Percentiles rank a stretch among this genome's conserved stretches.
phyloP scores from a whole-genome alignment of 2,888 invertebrate genomes.

The Erannis defoliaria region DNA sequence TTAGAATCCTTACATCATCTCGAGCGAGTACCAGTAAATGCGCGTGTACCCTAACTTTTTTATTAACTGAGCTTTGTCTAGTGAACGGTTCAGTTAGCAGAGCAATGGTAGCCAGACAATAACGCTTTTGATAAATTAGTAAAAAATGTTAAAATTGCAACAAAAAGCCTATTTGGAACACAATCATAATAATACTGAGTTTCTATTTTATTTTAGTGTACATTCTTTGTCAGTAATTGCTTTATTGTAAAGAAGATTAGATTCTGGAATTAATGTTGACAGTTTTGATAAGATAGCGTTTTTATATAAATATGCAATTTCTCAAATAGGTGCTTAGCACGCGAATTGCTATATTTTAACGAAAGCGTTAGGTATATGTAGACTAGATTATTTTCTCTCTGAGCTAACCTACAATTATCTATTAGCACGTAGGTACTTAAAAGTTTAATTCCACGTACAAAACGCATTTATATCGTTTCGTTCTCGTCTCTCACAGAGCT shows the following conservation, averaged over 20 bases:
- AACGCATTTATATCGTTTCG: slow-evolving; percentile 20
- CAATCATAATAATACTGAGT: slow-evolving; percentile 7
- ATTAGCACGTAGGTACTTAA: too few relatives aligned
- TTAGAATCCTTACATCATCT: too few relatives aligned
- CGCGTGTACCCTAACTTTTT: not conserved
- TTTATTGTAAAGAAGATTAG: slow-evolving; percentile 23
- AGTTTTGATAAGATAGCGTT: not conserved
- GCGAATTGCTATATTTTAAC: not conserved
- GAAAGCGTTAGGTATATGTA: too few relatives aligned
- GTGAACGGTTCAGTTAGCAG: slow-evolving; percentile 50
- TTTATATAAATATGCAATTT: not conserved
- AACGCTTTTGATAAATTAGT: slow-evolving; percentile 1
- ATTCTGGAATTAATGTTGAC: slow-evolving; percentile 5
- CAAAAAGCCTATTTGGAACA: not conserved
- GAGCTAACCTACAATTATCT: too few relatives aligned
- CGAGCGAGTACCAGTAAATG: too few relatives aligned
- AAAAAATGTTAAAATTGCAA: slow-evolving; percentile 40
- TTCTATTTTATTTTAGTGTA: slow-evolving; percentile 16
- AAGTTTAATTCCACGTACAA: too few relatives aligned
- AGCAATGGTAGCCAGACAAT: slow-evolving; percentile 47
- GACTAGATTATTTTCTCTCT: too few relatives aligned
- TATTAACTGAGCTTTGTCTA: slow-evolving; percentile 46
- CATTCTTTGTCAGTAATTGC: slow-evolving; percentile 16
- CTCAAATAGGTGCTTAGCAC: not conserved
- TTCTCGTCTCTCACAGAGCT: slow-evolving; percentile 16